Conservation (phyloP, 2,797 vertebrate species). For the Myotis myotis region DNA sequence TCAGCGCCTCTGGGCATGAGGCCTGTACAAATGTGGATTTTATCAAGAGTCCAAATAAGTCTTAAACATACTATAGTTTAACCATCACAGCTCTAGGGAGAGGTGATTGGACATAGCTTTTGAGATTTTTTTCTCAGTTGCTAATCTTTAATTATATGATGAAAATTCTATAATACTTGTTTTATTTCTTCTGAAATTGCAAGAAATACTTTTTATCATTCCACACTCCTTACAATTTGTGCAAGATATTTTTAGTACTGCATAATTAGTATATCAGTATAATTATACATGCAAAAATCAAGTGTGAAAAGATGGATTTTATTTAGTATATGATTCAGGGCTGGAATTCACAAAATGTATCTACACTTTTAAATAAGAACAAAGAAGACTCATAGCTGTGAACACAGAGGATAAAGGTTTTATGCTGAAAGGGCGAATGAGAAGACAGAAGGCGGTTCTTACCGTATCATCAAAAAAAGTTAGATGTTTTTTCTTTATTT, state of each 20-base stretch:
- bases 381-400: neutral
- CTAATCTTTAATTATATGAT: constrained; percentile 21
- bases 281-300: constrained; percentile 12
- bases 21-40: neutral
- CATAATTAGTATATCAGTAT: constrained; percentile 46
- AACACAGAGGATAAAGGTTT: neutral
- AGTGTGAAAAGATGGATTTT: constrained; percentile 45
- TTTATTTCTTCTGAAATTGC: constrained; percentile 19
- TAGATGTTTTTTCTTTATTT: neutral
- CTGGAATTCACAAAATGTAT: constrained; percentile 40
- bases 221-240: constrained; percentile 8
- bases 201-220: constrained; percentile 52
- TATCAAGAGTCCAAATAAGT: neutral
- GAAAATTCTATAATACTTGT: constrained; percentile 40
- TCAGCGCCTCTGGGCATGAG: neutral
- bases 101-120: neutral
- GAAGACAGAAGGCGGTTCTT: neutral
- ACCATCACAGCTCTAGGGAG: neutral
- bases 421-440: neutral
- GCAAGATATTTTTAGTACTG: constrained; percentile 46
- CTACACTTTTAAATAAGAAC: constrained; percentile 4
- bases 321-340: constrained; percentile 40
- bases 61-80: neutral
- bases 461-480: neutral
- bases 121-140: constrained; percentile 26